A percentile compares a stretch with the other conserved stretches of the same genome.
Evolutionary conservation across 1,140 invertebrate genomes (phyloP).

Genomic region (Hestina assimilis): DNA sequence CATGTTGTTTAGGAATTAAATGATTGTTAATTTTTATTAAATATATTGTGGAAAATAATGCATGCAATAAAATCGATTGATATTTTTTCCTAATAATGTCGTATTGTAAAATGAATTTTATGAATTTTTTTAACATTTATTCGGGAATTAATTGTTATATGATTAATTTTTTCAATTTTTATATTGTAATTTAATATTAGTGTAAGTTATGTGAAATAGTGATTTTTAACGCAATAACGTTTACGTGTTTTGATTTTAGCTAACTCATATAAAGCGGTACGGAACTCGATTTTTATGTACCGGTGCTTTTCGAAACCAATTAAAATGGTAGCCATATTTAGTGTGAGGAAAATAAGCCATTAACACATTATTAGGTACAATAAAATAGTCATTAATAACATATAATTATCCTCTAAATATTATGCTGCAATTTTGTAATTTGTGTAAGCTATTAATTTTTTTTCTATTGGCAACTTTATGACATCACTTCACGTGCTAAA

Average conservation of each 20-base stretch:
- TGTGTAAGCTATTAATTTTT: constrained; percentile 3
- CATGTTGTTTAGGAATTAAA: constrained; percentile 58
- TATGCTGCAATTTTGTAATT: constrained; percentile 1
- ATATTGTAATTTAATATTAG: constrained; percentile 56
- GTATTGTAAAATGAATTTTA: constrained; percentile 57
- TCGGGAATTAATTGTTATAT: constrained; percentile 58
- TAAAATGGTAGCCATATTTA: constrained; percentile 26
- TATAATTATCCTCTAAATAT: background rate
- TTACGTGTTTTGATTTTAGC: constrained; percentile 36
- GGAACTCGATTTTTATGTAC: constrained; percentile 33
- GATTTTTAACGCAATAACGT: constrained; percentile 52
- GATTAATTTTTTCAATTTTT: constrained; percentile 52
- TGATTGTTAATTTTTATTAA: constrained; percentile 55
- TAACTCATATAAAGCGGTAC: constrained; percentile 28
- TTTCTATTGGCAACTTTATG: constrained; percentile 10
- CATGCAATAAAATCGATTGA: constrained; percentile 74
- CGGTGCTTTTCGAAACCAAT: constrained; percentile 26
- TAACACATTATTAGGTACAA: constrained; percentile 22
- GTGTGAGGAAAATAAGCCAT: constrained; percentile 28
- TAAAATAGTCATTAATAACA: constrained; percentile 18
- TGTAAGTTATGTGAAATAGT: constrained; percentile 44
- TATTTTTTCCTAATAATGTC: constrained; percentile 69
- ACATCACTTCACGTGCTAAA: constrained; percentile 10
- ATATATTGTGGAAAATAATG: constrained; percentile 55
- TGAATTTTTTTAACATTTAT: constrained; percentile 52